These are phyloP conservation scores for Hyperopisus bebe DNA, from an alignment of 2,113 vertebrate species.

Conservation along the genomic window DNA sequence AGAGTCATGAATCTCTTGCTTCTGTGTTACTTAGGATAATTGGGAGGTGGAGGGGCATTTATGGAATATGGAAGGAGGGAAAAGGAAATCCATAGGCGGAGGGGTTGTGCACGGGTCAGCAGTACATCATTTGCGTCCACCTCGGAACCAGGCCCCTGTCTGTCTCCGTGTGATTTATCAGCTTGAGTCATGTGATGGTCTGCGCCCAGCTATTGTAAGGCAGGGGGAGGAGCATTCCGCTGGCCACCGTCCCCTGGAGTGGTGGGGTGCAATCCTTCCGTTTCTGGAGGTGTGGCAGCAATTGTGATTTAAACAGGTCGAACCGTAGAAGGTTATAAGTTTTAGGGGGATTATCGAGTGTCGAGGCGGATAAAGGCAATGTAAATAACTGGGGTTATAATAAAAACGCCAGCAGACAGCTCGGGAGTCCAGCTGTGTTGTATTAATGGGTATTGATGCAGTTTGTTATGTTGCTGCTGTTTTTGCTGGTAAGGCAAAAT, in stretches of 20 bases:
- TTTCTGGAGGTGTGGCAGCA: neutral
- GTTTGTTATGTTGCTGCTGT: constrained; percentile 5
- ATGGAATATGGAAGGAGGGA: constrained; percentile 20
- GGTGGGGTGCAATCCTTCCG: neutral
- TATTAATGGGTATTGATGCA: constrained; percentile 12
- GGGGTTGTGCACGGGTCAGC: constrained; percentile 9
- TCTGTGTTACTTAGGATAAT: constrained; percentile 44
- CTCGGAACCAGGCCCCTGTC: neutral
- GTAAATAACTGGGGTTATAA: neutral
- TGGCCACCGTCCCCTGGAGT: neutral
- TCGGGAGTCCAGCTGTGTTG: constrained; percentile 2
- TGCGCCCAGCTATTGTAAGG: no score
- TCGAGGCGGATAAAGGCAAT: neutral
- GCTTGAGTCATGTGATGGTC: neutral
- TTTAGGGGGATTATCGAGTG: neutral
- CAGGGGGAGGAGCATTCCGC: neutral
- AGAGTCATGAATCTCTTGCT: constrained; percentile 42
- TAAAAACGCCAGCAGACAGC: constrained; percentile 9
- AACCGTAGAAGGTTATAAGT: neutral
- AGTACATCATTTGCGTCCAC: constrained; percentile 27
- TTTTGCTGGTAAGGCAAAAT: constrained; percentile 16
- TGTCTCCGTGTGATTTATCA: constrained; percentile 3
- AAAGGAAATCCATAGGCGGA: constrained; percentile 22
- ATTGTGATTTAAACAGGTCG: neutral
- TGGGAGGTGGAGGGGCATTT: constrained; percentile 19